Percentiles rank a stretch among this genome's conserved stretches.
phyloP scores from a whole-genome alignment of 1,140 invertebrate species.

The Lethrus apterus region DNA sequence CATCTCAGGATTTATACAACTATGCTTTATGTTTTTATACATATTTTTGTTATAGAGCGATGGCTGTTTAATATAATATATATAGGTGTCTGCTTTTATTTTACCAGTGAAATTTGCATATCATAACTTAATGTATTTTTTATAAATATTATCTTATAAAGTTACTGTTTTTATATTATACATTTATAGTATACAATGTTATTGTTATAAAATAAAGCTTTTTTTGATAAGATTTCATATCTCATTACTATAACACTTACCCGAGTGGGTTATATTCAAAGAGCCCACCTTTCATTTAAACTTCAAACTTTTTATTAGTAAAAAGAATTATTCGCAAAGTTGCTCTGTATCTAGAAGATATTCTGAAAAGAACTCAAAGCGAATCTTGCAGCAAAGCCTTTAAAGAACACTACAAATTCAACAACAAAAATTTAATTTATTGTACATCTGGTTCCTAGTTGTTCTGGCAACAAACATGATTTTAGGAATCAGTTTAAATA shows the following conservation, averaged over 20 bases:
- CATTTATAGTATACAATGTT: background rate
- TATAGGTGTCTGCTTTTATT: background rate
- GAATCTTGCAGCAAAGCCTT: too few relatives aligned
- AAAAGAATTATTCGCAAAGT: too few relatives aligned
- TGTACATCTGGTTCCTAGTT: too few relatives aligned
- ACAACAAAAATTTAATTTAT: too few relatives aligned
- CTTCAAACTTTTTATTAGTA: too few relatives aligned
- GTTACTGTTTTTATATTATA: background rate
- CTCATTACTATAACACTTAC: background rate
- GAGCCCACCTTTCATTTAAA: too few relatives aligned
- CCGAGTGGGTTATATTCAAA: too few relatives aligned
- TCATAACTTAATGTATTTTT: background rate
- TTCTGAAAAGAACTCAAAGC: too few relatives aligned
- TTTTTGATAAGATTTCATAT: background rate
- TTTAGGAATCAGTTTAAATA: too few relatives aligned
- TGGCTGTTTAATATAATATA: background rate
- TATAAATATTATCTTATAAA: background rate
- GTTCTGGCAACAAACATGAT: too few relatives aligned
- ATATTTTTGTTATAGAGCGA: slow-evolving; percentile 13
- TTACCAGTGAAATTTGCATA: background rate
- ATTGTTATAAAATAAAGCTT: background rate
- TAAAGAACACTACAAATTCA: too few relatives aligned
- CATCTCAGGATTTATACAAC: slow-evolving; percentile 20
- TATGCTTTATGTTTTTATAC: slow-evolving; percentile 21
- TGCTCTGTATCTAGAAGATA: too few relatives aligned